A percentile compares a stretch with the other conserved stretches of the same genome.
phyloP scores from a whole-genome alignment of 2,888 invertebrate species.

The Netelia inedita region DNA sequence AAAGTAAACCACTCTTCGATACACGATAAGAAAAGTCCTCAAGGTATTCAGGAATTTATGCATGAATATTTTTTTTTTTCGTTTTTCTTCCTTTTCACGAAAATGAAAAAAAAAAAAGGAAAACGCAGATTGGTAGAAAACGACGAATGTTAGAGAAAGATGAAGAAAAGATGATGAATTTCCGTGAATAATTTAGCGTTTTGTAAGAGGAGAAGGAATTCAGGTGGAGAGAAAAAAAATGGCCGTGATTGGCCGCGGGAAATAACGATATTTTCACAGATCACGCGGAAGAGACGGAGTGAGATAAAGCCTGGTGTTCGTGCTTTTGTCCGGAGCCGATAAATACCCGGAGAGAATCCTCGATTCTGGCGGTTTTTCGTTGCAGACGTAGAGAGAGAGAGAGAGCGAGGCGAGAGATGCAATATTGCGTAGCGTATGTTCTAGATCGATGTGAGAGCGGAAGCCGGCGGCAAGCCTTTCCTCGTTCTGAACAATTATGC shows the following conservation, averaged over 20 bases:
- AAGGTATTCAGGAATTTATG: conserved; percentile 66
- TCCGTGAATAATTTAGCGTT: conserved; percentile 21
- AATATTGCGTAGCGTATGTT: conserved; percentile 63
- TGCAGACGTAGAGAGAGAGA: conserved; percentile 43
- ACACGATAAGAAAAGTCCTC: conserved; percentile 36
- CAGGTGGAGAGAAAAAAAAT: conserved; percentile 10
- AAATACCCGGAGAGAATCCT: conserved; percentile 23
- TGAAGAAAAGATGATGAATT: neutral
- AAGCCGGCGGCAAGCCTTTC: conserved; percentile 24
- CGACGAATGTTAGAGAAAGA: neutral
- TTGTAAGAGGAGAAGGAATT: conserved; percentile 16
- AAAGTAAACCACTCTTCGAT: conserved; percentile 21
- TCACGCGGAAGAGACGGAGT: conserved; percentile 62
- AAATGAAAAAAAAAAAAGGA: conserved; percentile 3
- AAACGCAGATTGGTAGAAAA: conserved; percentile 20
- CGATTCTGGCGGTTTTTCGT: conserved; percentile 48
- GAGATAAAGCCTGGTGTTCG: neutral
- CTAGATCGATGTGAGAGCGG: conserved; percentile 56
- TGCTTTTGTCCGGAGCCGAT: conserved; percentile 42
- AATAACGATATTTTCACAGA: conserved; percentile 77
- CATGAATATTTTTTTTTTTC: conserved; percentile 37
- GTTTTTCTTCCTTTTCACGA: neutral
- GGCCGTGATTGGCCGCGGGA: conserved; percentile 47
- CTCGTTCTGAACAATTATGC: conserved; percentile 26
- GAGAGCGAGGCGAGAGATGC: conserved; percentile 15